Conservation (phyloP, 2,113 vertebrate genomes). For the Urocynchramus pylzowi region DNA sequence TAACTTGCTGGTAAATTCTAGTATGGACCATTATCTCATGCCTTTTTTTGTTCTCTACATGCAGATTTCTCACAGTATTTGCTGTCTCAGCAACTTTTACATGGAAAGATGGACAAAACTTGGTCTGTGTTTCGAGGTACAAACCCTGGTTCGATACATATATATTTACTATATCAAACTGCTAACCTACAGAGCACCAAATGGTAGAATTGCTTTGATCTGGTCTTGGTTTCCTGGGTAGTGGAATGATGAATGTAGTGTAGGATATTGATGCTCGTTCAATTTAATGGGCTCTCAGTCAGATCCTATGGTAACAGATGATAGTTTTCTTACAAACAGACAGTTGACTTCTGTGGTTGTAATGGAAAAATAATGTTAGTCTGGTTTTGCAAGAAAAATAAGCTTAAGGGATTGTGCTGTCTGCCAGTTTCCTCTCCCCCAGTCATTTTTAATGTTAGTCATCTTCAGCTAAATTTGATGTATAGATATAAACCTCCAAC, state of each 20-base stretch:
- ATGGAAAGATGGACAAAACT: neutral
- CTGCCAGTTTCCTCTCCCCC: neutral
- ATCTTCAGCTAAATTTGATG: neutral
- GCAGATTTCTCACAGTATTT: neutral
- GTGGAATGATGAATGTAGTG: neutral
- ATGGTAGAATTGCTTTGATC: neutral
- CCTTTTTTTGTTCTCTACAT: neutral
- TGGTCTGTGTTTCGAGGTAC: neutral
- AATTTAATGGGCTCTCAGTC: neutral
- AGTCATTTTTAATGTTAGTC: neutral
- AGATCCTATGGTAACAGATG: slow-evolving; percentile 9
- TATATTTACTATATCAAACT: neutral
- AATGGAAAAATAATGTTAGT: slow-evolving; percentile 44
- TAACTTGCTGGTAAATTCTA: slow-evolving; percentile 21
- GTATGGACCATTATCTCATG: neutral
- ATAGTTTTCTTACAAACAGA: neutral
- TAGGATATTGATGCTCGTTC: neutral
- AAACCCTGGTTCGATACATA: neutral
- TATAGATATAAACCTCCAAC: neutral
- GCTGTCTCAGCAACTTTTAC: neutral
- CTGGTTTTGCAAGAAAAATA: slow-evolving; percentile 21
- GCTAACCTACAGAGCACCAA: neutral
- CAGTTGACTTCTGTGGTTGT: neutral
- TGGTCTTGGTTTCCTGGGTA: neutral
- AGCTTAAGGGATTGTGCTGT: neutral